A percentile compares a stretch with the other conserved stretches of the same genome.
These are phyloP conservation scores for Bicyclus anynana DNA, from an alignment of 1,140 invertebrate genomes.

Conservation along the genomic window DNA sequence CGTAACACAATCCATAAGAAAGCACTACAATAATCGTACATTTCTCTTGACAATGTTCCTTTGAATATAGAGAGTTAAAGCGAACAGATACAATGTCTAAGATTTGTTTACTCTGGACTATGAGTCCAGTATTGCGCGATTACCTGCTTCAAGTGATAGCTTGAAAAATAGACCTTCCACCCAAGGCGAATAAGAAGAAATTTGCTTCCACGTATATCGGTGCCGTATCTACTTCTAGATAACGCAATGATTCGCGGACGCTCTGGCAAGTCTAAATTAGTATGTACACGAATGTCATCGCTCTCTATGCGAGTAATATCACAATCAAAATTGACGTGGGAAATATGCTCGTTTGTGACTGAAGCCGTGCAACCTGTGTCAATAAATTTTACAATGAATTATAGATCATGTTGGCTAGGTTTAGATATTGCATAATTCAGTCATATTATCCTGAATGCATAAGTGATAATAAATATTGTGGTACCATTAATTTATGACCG, in stretches of 20 bases:
- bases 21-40: slow-evolving; percentile 72
- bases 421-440: slow-evolving; percentile 63
- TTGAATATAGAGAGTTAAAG: slow-evolving; percentile 73
- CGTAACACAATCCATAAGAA: slow-evolving; percentile 72
- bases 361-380: slow-evolving; percentile 43
- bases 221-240: slow-evolving; percentile 47
- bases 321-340: slow-evolving; percentile 72
- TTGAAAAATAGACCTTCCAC: slow-evolving; percentile 54
- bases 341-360: slow-evolving; percentile 71
- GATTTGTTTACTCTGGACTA: slow-evolving; percentile 69
- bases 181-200: slow-evolving; percentile 44
- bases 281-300: slow-evolving; percentile 66
- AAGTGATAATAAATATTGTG: not conserved
- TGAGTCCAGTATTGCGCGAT: slow-evolving; percentile 58
- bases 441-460: slow-evolving; percentile 8
- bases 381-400: slow-evolving; percentile 72
- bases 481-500: not conserved
- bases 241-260: slow-evolving; percentile 42
- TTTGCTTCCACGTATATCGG: slow-evolving; percentile 30
- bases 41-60: slow-evolving; percentile 74
- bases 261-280: slow-evolving; percentile 58
- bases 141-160: slow-evolving; percentile 31
- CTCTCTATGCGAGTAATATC: slow-evolving; percentile 59
- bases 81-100: slow-evolving; percentile 72
- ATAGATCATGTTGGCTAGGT: slow-evolving; percentile 46